Conservation (phyloP, 2,888 invertebrate species). For the Strigamia transsilvanica region DNA sequence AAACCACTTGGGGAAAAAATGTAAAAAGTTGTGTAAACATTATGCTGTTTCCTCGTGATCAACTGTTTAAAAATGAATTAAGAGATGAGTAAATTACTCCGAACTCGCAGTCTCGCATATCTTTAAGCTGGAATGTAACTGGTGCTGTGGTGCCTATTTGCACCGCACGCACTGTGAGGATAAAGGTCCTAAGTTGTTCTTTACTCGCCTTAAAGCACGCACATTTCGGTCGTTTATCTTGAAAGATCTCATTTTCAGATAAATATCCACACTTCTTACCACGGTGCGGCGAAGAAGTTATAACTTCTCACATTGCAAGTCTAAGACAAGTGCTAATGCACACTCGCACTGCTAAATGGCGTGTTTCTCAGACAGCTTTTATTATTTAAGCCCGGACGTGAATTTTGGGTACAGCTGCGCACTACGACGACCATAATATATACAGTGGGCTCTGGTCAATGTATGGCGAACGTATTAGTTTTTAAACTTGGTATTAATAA, state of each 20-base stretch:
- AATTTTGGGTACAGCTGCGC: background rate
- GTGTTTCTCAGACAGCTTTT: background rate
- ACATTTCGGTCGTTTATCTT: background rate
- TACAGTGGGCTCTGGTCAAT: constrained; percentile 19
- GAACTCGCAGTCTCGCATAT: too few species aligned
- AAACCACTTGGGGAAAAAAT: too few species aligned
- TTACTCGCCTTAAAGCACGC: background rate
- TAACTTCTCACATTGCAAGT: background rate
- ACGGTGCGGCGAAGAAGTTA: too few species aligned
- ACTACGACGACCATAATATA: background rate
- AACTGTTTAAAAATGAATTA: too few species aligned
- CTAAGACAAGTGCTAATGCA: background rate
- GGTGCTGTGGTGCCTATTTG: too few species aligned
- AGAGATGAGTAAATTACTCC: too few species aligned
- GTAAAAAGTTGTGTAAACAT: too few species aligned
- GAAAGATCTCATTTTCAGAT: background rate
- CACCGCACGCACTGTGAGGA: too few species aligned
- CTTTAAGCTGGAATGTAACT: too few species aligned
- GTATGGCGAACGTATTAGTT: constrained; percentile 31
- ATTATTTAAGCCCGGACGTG: background rate
- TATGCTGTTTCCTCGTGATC: too few species aligned
- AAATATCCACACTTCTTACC: background rate
- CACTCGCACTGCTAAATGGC: background rate
- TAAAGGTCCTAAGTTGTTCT: background rate
- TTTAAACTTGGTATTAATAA: constrained; percentile 28